Conservation (phyloP, 2,797 vertebrate genomes). For the Sarcophilus harrisii region DNA sequence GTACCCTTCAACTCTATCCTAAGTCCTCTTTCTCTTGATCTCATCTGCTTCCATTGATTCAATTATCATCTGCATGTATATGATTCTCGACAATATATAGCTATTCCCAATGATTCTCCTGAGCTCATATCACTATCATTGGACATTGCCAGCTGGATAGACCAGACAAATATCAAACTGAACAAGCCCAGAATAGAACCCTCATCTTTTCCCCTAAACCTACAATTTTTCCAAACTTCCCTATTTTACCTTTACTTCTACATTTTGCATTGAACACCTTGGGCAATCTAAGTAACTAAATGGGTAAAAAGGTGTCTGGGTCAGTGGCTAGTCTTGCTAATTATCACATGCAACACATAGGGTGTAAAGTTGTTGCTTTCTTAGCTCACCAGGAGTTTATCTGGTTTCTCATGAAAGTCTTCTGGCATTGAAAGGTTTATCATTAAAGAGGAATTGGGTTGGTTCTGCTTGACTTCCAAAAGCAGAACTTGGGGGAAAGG, state of each 20-base stretch:
- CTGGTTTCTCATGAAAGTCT: background rate
- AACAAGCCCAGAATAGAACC: background rate
- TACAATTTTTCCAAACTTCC: background rate
- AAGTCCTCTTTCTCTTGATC: background rate
- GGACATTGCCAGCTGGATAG: background rate
- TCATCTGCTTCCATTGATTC: background rate
- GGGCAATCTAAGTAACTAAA: background rate
- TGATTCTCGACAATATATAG: background rate
- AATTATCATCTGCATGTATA: background rate
- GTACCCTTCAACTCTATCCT: background rate
- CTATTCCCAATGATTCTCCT: background rate
- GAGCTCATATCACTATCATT: background rate
- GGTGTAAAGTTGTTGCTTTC: background rate
- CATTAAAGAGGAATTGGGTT: background rate
- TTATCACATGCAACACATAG: background rate
- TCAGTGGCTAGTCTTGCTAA: background rate
- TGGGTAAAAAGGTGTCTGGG: background rate
- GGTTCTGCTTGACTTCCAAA: background rate
- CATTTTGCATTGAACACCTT: background rate
- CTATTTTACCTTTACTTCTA: background rate
- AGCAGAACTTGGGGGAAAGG: background rate
- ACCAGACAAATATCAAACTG: background rate
- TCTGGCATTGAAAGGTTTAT: background rate
- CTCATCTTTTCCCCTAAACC: background rate
- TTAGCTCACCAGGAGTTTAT: background rate